Evolutionary conservation across 2,888 invertebrate genomes (phyloP).

Genomic region (Cryptus viduatorius): DNA sequence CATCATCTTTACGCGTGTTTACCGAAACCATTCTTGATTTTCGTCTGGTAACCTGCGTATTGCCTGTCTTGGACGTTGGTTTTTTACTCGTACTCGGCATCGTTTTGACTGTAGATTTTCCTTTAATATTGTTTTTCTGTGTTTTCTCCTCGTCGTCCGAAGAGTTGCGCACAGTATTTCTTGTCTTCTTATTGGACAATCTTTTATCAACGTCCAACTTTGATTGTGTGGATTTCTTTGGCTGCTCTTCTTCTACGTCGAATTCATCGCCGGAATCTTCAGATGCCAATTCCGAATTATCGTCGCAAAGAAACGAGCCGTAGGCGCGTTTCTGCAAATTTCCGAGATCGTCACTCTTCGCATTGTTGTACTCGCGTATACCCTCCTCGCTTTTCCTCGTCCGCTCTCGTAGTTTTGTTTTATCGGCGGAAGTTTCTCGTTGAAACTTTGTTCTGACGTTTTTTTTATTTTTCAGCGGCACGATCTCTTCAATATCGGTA

Average conservation of each 20-base stretch:
- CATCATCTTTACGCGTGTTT: no score
- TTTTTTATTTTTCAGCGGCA: neutral
- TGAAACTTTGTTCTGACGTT: constrained; percentile 9
- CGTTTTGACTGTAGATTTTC: neutral
- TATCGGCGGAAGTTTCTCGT: constrained; percentile 1
- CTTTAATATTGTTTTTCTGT: neutral
- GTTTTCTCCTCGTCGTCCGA: neutral
- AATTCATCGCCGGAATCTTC: neutral
- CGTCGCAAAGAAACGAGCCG: neutral
- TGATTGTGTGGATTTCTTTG: neutral
- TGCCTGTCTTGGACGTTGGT: neutral
- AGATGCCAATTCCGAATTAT: neutral
- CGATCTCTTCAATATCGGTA: constrained; percentile 28
- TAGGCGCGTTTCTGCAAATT: neutral
- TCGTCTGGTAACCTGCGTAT: neutral
- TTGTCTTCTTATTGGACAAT: neutral
- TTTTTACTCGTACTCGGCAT: constrained; percentile 5
- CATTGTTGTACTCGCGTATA: neutral
- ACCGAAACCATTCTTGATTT: neutral
- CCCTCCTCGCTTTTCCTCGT: neutral
- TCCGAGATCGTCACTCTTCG: neutral
- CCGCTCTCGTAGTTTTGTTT: neutral
- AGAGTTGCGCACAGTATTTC: neutral
- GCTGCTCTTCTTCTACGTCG: neutral
- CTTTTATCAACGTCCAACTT: neutral